Percentiles rank a stretch among this genome's conserved stretches.
phyloP scores from a whole-genome alignment of 2,113 vertebrate species.

The Thunnus thynnus region DNA sequence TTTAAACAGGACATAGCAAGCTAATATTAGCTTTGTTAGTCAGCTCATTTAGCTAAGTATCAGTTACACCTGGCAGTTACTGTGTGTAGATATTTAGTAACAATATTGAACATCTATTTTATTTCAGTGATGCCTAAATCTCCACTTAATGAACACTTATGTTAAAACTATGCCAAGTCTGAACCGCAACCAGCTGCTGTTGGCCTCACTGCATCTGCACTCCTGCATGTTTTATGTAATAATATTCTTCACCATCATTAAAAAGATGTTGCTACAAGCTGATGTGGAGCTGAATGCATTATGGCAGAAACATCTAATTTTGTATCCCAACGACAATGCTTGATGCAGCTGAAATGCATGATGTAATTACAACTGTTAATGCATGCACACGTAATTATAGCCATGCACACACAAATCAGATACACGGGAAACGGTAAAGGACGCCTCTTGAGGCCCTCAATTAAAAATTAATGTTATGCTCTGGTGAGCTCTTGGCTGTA shows the following conservation, averaged over 20 bases:
- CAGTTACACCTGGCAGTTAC: no score
- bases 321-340: not conserved
- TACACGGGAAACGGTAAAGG: conserved; percentile 2
- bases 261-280: not conserved
- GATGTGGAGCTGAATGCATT: conserved; percentile 29
- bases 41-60: no score
- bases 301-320: conserved; percentile 25
- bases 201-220: not conserved
- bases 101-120: no score
- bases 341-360: conserved; percentile 9
- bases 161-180: no score
- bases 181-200: not conserved
- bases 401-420: conserved; percentile 38
- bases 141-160: no score
- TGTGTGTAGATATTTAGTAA: no score
- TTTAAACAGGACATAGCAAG: no score
- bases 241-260: conserved; percentile 1
- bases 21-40: no score
- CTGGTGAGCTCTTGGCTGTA: conserved; percentile 55
- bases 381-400: conserved; percentile 10
- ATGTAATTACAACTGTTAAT: conserved; percentile 14
- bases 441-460: conserved; percentile 44
- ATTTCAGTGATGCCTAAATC: no score
- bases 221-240: conserved; percentile 20
- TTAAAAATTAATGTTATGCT: conserved; percentile 66